A percentile compares a stretch with the other conserved stretches of the same genome.
phyloP scores from a whole-genome alignment of 2,113 vertebrate genomes.

The Thomomys bottae region DNA sequence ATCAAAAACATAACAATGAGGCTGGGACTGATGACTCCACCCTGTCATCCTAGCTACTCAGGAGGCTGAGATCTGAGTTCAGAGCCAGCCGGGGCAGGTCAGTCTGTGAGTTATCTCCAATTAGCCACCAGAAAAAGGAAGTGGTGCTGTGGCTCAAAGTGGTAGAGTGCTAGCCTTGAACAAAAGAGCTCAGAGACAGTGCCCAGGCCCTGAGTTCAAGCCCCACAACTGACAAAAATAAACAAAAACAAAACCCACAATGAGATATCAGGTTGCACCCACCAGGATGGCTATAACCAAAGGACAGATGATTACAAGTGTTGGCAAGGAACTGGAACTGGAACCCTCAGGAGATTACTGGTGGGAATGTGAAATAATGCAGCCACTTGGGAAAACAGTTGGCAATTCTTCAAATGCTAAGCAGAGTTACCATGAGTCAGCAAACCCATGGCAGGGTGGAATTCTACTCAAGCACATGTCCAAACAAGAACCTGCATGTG shows the following conservation, averaged over 20 bases:
- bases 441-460: neutral
- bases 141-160: too few species aligned
- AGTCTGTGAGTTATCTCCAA: too few species aligned
- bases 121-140: too few species aligned
- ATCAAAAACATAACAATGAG: too few species aligned
- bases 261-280: neutral
- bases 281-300: neutral
- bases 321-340: neutral
- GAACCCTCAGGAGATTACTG: neutral
- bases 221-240: too few species aligned
- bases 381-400: slow-evolving; percentile 4
- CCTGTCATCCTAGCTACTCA: too few species aligned
- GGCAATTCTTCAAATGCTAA: neutral
- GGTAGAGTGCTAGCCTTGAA: too few species aligned
- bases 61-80: too few species aligned
- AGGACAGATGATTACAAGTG: neutral
- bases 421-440: neutral
- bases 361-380: neutral
- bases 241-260: neutral
- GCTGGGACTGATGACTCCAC: too few species aligned
- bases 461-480: neutral
- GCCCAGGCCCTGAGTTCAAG: too few species aligned
- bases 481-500: neutral
- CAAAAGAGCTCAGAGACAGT: too few species aligned
- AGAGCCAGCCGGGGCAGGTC: too few species aligned